Base-by-base conservation (phyloP, 1,140 invertebrate genomes). In the Leptonema lineaticorne region DNA sequence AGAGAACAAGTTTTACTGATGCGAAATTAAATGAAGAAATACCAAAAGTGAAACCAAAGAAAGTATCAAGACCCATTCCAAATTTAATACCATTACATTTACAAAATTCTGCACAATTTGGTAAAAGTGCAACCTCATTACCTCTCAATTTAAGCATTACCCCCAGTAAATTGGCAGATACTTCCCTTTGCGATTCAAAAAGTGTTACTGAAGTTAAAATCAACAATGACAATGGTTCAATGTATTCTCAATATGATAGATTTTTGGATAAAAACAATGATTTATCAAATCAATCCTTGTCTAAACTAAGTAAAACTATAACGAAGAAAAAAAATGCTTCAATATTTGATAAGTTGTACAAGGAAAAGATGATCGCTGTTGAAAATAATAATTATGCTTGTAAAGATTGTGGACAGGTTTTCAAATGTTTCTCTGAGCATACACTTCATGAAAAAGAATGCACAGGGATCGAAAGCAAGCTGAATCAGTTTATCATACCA, bases 381-480 rank as follows among this genome's bases (percentile, higher is more conserved):
- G 79, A 84, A 75, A 78, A 83, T 68, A 85, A 84, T 37, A 85
- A 86, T 72, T 78, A 90, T n/a, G 83, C 84, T 8, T 93, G 91
- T 75, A 85, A 86, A 73, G 84, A 85, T 63, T 93, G 91, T 75
- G 88, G 89, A 1, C 89, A 92, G 75, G 85, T 90, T 77, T 91
- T 91, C 65, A 94, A 93, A 77, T 93, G 90, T 79, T 81, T 92
- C n/a, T 92, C 90, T 9, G 92, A 94, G 78, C 85, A 89, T 68
- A 86, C 89, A 11, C 85, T 88, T 48, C 90, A 92, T 75, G 86
- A 89, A 76, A 89, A 90, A 75, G 84, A 85, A 60, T 91, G 91
- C 67, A 68, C 75, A n/a, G 62, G 73, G 9, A 75, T 75, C 46
- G 62, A 76, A 20, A 78, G 75, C 64, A 75, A 78, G 63, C 73